A percentile compares a stretch with the other conserved stretches of the same genome.
phyloP scores from a whole-genome alignment of 1,140 invertebrate species.

The Paracyclopina nana region DNA sequence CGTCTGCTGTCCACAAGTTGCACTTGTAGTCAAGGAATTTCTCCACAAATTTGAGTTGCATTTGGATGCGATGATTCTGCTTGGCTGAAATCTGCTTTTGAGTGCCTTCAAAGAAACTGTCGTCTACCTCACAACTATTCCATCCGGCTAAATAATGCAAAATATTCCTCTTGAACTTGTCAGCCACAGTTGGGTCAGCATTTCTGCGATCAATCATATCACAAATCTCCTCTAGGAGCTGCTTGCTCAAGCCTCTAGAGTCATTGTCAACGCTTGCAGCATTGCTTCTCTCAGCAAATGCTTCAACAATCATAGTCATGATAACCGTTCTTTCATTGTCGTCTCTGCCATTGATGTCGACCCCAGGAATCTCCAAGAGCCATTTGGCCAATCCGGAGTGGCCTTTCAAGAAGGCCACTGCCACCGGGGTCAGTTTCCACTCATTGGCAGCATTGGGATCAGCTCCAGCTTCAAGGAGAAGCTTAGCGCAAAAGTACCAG shows the following conservation, averaged over 20 bases:
- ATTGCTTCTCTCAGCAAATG: no score
- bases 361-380: conserved; percentile 27
- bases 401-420: conserved; percentile 32
- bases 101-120: no score
- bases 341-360: conserved; percentile 31
- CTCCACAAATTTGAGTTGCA: no score
- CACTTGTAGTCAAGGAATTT: no score
- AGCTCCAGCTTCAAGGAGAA: conserved; percentile 31
- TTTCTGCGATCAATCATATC: conserved; percentile 28
- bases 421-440: conserved; percentile 33
- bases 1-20: no score
- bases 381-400: conserved; percentile 32
- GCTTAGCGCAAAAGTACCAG: conserved; percentile 32
- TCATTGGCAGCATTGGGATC: conserved; percentile 28
- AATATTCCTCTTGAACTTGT: no score
- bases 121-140: no score
- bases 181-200: conserved; percentile 26
- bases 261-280: conserved; percentile 9
- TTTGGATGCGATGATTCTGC: no score
- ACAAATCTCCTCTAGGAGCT: conserved; percentile 24
- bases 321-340: conserved; percentile 18
- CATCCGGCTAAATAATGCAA: no score
- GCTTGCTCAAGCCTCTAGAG: conserved; percentile 1
- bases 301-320: conserved; percentile 1
- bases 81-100: no score